Conservation (phyloP, 2,888 invertebrate genomes). For the Torymus aiolomorphi region DNA sequence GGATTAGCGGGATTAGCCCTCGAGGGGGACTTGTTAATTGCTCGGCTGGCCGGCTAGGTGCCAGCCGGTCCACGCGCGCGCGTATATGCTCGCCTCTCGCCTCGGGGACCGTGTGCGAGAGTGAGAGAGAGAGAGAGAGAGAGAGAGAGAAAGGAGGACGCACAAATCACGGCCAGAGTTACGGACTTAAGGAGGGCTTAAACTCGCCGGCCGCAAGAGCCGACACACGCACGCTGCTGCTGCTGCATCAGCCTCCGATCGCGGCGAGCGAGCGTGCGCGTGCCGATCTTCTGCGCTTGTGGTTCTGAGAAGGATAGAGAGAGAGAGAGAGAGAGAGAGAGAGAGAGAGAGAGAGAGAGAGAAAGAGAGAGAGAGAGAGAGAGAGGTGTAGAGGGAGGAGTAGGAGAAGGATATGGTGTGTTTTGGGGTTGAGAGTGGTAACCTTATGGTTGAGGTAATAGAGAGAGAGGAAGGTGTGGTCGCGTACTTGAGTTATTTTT, state of each 20-base stretch:
- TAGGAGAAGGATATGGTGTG: too few relatives aligned
- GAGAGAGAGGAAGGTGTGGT: too few relatives aligned
- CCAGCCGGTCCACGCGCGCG: neutral
- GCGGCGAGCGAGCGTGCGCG: conserved; percentile 6
- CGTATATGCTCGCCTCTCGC: neutral
- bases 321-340: too few relatives aligned
- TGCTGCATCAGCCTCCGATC: neutral
- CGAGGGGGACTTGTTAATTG: conserved; percentile 76
- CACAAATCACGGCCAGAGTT: conserved; percentile 74
- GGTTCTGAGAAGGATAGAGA: too few relatives aligned
- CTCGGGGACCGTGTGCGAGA: conserved; percentile 18
- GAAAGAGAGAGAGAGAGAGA: too few relatives aligned
- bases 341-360: too few relatives aligned
- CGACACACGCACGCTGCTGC: conserved; percentile 25
- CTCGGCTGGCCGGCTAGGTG: conserved; percentile 64
- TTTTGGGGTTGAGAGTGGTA: too few relatives aligned
- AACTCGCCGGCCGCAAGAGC: conserved; percentile 51
- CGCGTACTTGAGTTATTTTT: too few relatives aligned
- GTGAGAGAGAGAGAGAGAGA: conserved; percentile 27
- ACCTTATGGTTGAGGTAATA: too few relatives aligned
- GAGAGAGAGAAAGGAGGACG: conserved; percentile 47
- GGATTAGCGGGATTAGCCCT: conserved; percentile 75
- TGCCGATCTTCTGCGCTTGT: neutral
- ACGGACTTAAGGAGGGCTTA: conserved; percentile 75
- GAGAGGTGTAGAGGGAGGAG: too few relatives aligned